phyloP scores from a whole-genome alignment of 2,797 vertebrate genomes.

The Oreochromis mossambicus region DNA sequence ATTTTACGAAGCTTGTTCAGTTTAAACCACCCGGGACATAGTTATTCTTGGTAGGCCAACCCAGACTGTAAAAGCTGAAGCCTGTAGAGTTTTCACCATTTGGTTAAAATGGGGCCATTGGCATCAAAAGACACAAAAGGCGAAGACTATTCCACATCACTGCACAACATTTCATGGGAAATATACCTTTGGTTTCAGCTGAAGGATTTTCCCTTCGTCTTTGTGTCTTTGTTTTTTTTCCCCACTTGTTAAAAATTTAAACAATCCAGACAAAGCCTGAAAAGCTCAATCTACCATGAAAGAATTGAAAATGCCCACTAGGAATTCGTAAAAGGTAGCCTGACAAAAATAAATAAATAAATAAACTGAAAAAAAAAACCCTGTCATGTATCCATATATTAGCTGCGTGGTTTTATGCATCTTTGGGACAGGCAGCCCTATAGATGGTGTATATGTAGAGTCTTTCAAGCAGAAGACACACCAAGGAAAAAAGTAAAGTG shows the following conservation, averaged over 20 bases:
- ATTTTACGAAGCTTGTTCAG: slow-evolving; percentile 15
- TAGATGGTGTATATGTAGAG: not conserved
- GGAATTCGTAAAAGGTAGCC: slow-evolving; percentile 45
- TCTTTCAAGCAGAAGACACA: not conserved
- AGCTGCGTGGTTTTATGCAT: not conserved
- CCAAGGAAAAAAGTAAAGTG: not conserved
- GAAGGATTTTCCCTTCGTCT: slow-evolving; percentile 49
- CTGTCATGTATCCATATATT: slow-evolving; percentile 18
- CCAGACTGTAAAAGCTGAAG: slow-evolving; percentile 12
- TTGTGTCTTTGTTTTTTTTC: slow-evolving; percentile 55
- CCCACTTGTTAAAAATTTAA: slow-evolving; percentile 75
- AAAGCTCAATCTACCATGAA: slow-evolving; percentile 73
- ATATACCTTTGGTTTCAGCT: slow-evolving; percentile 64
- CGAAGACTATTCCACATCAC: slow-evolving; percentile 57
- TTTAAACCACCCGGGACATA: slow-evolving; percentile 47
- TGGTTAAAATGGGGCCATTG: slow-evolving; percentile 44
- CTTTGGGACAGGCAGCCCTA: not conserved
- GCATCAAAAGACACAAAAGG: slow-evolving; percentile 55
- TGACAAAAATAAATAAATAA: not conserved
- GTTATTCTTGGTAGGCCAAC: slow-evolving; percentile 47
- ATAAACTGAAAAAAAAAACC: not conserved
- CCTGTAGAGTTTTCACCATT: slow-evolving; percentile 32
- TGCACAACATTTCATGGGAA: slow-evolving; percentile 65
- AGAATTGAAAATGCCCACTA: slow-evolving; percentile 54
- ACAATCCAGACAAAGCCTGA: slow-evolving; percentile 68